Base-by-base conservation (phyloP, 2,797 vertebrate species). In the Chanos chanos region DNA sequence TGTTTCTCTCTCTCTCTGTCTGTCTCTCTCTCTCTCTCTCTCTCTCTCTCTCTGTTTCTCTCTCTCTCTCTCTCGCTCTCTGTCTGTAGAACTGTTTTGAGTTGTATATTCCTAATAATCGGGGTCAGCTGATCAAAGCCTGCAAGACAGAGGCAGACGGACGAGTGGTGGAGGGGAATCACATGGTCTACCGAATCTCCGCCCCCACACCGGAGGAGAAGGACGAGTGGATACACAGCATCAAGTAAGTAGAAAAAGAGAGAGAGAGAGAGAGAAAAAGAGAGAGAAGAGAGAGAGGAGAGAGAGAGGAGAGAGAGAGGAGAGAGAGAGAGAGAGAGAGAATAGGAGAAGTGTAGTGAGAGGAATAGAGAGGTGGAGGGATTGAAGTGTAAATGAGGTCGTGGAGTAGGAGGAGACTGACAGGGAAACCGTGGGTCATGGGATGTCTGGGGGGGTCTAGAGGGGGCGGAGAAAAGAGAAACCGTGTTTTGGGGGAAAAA, bases 191-290 rank as follows among this genome's bases (percentile, higher is more conserved):
- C 70, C 90, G 93, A 2, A 97, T 96, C 81, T 95, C 93, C 0
- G 94, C 94, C 3, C 94, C 94, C 10, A 94, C 94, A 1, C 93
- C 91, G 0, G 94, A 95, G 78, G 93, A 97, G 82, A 97, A 96
- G 80, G 94, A 95, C 0, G 94, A 94, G 66, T 96, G 94, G 94
- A 96, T 97, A 80, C 94, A 95, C 81, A 93, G 90, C 81, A 96
- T 95, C 79, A 92, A 92, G 94, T 96, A 83, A 80, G 86, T 61
- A n/a, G 21, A 12, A 24, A 16, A 12, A 18, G 7, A 33, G 10
- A 19, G 7, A 51, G 27, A 16, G 24, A 4, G n/a, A 13, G 33
- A 34, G 36, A 41, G 15, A 27, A 28, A 9, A 2, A 2, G 12
- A 27, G 25, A 41, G 6, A 1, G 2, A 6, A 19, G 7, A 7